Evolutionary conservation across 2,797 vertebrate genomes (phyloP).

Genomic region (Crenuchus spilurus): DNA sequence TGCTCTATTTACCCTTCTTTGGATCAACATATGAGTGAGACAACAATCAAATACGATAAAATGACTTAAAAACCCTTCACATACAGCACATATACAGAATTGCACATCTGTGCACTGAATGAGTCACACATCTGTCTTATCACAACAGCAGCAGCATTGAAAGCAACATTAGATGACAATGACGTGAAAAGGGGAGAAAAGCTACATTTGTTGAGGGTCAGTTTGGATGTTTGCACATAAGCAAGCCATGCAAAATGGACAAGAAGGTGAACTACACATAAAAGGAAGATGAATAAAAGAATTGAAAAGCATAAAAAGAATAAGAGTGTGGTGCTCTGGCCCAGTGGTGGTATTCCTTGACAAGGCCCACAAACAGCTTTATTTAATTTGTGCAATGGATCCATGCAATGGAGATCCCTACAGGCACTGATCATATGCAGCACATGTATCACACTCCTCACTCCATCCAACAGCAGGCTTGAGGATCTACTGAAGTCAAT

Average conservation of each 20-base stretch:
- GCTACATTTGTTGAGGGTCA: conserved; percentile 10
- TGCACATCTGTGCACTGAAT: background rate
- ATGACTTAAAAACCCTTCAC: background rate
- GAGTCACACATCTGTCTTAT: background rate
- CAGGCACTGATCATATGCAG: background rate
- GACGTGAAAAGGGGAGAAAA: background rate
- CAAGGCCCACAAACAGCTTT: background rate
- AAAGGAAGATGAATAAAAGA: conserved; percentile 9
- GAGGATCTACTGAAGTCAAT: background rate
- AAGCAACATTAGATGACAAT: background rate
- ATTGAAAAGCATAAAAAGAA: background rate
- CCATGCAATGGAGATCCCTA: background rate
- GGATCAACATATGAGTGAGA: conserved; percentile 13
- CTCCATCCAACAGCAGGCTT: conserved; percentile 3
- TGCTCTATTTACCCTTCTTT: background rate
- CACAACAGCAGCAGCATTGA: background rate
- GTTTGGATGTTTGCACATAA: conserved; percentile 33
- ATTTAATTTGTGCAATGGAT: background rate
- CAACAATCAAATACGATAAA: conserved; percentile 4
- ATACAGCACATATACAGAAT: background rate
- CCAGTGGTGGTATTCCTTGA: background rate
- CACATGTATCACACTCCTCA: background rate
- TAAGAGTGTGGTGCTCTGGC: conserved; percentile 10
- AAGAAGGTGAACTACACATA: background rate
- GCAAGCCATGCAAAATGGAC: conserved; percentile 48